A percentile compares a stretch with the other conserved stretches of the same genome.
phyloP scores from a whole-genome alignment of 37 sponge, comb jelly and placozoan species.

The Ianthella basta region DNA sequence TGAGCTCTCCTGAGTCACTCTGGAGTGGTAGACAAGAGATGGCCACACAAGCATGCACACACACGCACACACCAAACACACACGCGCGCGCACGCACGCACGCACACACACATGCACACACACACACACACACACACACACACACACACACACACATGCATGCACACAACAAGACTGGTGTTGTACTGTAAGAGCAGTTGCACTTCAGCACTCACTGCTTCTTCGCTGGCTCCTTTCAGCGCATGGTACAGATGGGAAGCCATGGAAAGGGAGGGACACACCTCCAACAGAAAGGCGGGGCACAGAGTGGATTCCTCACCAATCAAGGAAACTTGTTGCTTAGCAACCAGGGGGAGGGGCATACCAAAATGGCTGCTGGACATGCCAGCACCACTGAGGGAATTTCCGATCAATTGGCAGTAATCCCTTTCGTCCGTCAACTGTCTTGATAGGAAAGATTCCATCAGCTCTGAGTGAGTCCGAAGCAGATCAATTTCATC shows the following conservation, averaged over 20 bases:
- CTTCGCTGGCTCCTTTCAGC: slow-evolving; percentile 32
- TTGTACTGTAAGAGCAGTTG: too few relatives aligned
- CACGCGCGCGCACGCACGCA: too few relatives aligned
- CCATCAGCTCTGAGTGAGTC: slow-evolving; percentile 34
- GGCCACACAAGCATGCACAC: too few relatives aligned
- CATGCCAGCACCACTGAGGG: too few relatives aligned
- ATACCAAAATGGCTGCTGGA: slow-evolving; percentile 26
- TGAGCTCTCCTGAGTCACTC: too few relatives aligned
- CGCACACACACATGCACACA: too few relatives aligned
- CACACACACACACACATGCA: too few relatives aligned
- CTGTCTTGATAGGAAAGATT: slow-evolving; percentile 30
- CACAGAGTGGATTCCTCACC: slow-evolving; percentile 35
- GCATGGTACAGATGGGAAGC: slow-evolving; percentile 29
- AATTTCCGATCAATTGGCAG: slow-evolving; percentile 15
- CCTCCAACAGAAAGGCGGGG: slow-evolving; percentile 60
- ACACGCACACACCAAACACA: too few relatives aligned
- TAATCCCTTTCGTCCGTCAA: slow-evolving; percentile 43
- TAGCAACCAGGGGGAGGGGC: slow-evolving; percentile 52
- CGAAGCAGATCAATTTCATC: slow-evolving; percentile 41
- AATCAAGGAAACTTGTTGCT: slow-evolving; percentile 54
- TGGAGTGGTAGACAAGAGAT: too few relatives aligned
- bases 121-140: too few relatives aligned
- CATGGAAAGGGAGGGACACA: slow-evolving; percentile 38
- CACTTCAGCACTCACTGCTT: slow-evolving; percentile 43
- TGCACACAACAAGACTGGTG: too few relatives aligned